Evolutionary conservation across 2,797 vertebrate species (phyloP).

Genomic region (Helicolenus hilgendorfi): DNA sequence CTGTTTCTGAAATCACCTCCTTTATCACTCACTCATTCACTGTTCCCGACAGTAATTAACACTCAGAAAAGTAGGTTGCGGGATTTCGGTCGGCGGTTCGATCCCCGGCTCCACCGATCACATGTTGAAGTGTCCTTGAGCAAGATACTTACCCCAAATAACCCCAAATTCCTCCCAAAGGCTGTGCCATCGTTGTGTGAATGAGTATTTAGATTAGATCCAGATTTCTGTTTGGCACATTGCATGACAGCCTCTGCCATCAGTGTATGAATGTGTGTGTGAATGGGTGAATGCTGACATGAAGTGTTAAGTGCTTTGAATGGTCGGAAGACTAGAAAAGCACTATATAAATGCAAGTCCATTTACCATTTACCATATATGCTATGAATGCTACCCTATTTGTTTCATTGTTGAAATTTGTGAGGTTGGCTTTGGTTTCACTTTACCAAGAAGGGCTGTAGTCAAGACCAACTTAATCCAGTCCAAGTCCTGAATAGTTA

Average conservation of each 20-base stretch:
- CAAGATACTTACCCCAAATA: no score
- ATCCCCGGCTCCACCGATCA: no score
- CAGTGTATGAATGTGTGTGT: no score
- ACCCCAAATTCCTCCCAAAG: no score
- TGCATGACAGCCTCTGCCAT: no score
- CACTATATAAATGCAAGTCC: neutral
- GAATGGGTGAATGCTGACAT: no score
- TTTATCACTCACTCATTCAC: constrained; percentile 20
- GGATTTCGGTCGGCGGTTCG: neutral
- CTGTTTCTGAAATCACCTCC: constrained; percentile 9
- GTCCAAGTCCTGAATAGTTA: neutral
- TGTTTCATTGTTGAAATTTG: neutral
- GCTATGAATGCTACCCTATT: neutral
- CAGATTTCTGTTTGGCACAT: no score
- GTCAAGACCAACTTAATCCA: neutral
- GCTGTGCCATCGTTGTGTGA: no score
- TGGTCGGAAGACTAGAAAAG: no score
- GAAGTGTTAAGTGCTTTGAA: no score
- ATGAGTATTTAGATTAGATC: no score
- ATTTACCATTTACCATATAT: neutral
- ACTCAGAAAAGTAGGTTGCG: neutral
- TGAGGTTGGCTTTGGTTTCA: constrained; percentile 1
- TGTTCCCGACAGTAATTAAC: neutral
- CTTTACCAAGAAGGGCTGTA: neutral
- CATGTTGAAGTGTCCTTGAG: no score